A percentile compares a stretch with the other conserved stretches of the same genome.
These are phyloP conservation scores for Anoplius nigerrimus DNA, from an alignment of 2,888 invertebrate genomes.

Conservation along the genomic window DNA sequence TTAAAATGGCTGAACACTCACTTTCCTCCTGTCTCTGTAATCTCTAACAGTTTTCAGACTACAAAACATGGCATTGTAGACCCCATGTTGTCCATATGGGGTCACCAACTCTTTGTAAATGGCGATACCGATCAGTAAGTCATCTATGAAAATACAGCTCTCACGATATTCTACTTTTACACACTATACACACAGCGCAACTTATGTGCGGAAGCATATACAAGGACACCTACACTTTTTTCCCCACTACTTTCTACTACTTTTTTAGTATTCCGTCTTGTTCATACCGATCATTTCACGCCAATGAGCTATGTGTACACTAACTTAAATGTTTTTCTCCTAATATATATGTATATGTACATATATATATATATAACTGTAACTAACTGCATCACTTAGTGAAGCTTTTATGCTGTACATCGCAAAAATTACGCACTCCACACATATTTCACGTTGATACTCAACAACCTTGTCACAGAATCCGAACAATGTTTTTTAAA, in stretches of 20 bases:
- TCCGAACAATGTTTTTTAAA: too few species aligned
- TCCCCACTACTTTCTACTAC: not conserved
- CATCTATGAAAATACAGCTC: constrained; percentile 70
- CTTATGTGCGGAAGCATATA: constrained; percentile 32
- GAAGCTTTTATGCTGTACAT: constrained; percentile 33
- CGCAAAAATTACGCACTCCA: constrained; percentile 32
- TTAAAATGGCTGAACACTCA: constrained; percentile 47
- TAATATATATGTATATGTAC: constrained; percentile 5
- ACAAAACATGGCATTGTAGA: constrained; percentile 96
- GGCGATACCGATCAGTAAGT: constrained; percentile 98
- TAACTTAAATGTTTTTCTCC: constrained; percentile 5
- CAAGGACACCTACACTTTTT: not conserved
- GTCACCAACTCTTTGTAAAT: constrained; percentile 98
- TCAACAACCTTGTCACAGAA: constrained; percentile 20
- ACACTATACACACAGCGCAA: constrained; percentile 42
- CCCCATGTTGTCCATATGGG: constrained; percentile 99
- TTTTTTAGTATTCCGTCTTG: not conserved
- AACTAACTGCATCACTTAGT: constrained; percentile 15
- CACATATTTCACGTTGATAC: constrained; percentile 28
- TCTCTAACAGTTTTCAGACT: constrained; percentile 78
- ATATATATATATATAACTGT: constrained; percentile 3
- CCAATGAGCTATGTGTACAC: constrained; percentile 3
- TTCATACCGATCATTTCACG: not conserved
- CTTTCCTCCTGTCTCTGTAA: constrained; percentile 71
- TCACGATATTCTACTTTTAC: constrained; percentile 48